These are phyloP conservation scores for Rhadina sibilatrix DNA, from an alignment of 2,113 vertebrate genomes.

Conservation along the genomic window DNA sequence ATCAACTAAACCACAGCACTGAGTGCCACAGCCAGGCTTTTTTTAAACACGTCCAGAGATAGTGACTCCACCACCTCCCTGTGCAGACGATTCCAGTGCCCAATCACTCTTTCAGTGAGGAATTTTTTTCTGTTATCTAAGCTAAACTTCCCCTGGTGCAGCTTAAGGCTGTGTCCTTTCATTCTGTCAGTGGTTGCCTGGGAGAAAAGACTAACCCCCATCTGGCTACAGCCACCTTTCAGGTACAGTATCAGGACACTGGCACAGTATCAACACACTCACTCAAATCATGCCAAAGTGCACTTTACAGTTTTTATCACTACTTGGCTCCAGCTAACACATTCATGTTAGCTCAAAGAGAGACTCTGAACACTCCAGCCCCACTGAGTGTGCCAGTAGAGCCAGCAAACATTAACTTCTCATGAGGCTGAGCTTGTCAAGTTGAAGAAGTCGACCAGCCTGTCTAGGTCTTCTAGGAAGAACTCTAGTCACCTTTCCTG, in stretches of 20 bases:
- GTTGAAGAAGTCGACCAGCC: not conserved
- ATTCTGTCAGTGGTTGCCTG: not conserved
- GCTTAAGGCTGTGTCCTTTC: not conserved
- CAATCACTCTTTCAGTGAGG: not conserved
- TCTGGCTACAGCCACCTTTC: not conserved
- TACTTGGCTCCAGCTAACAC: not conserved
- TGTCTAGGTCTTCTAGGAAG: not conserved
- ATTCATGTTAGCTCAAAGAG: accelerated
- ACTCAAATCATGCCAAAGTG: not conserved
- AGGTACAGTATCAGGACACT: not conserved
- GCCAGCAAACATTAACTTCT: not conserved
- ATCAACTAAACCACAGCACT: not conserved
- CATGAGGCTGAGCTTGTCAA: not conserved
- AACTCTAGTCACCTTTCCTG: not conserved
- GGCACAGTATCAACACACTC: not conserved
- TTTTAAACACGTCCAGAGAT: not conserved
- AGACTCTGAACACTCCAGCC: not conserved
- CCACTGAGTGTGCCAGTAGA: not conserved
- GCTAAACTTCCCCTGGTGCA: not conserved
- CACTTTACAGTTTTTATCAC: not conserved
- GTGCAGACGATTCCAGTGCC: not conserved
- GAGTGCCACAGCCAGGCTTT: not conserved
- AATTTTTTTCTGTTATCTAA: not conserved
- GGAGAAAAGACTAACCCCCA: not conserved
- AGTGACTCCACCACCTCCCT: not conserved